Percentiles rank a stretch among this genome's conserved stretches.
Evolutionary conservation across 1,140 invertebrate genomes (phyloP).

Genomic region (Brachystomella parvula): DNA sequence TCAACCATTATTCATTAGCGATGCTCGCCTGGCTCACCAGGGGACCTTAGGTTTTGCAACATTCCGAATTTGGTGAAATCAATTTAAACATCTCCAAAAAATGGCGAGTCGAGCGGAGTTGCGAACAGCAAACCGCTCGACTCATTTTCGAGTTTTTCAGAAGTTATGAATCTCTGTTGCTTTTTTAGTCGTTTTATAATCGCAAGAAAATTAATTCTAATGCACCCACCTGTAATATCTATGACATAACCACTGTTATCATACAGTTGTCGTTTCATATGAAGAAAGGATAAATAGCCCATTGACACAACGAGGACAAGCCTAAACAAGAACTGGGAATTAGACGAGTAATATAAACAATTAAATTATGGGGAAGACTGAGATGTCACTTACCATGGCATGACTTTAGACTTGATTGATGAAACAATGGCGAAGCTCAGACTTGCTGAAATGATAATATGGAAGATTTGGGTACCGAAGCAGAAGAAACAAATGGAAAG

Average conservation of each 20-base stretch:
- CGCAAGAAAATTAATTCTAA: too few relatives aligned
- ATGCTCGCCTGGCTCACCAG: too few relatives aligned
- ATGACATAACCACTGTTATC: conserved; percentile 80
- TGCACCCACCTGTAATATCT: conserved; percentile 66
- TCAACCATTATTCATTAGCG: too few relatives aligned
- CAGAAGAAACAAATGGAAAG: conserved; percentile 74
- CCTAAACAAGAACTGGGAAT: conserved; percentile 49
- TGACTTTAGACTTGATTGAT: conserved; percentile 51
- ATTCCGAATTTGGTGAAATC: too few relatives aligned
- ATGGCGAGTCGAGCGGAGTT: too few relatives aligned
- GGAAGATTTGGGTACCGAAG: conserved; percentile 66
- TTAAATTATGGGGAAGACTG: neutral
- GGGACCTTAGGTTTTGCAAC: too few relatives aligned
- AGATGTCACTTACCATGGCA: conserved; percentile 52
- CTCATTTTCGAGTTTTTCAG: too few relatives aligned
- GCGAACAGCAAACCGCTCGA: too few relatives aligned
- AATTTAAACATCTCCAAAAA: too few relatives aligned
- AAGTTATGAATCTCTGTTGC: too few relatives aligned
- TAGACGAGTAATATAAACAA: neutral
- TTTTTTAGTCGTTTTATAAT: too few relatives aligned
- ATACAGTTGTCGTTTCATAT: conserved; percentile 77
- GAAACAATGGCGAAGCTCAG: conserved; percentile 59
- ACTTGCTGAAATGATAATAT: conserved; percentile 31
- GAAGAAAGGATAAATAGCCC: conserved; percentile 72
- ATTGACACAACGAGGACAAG: conserved; percentile 65